Conservation (phyloP, 2,888 invertebrate genomes). For the Eristalis intricaria region DNA sequence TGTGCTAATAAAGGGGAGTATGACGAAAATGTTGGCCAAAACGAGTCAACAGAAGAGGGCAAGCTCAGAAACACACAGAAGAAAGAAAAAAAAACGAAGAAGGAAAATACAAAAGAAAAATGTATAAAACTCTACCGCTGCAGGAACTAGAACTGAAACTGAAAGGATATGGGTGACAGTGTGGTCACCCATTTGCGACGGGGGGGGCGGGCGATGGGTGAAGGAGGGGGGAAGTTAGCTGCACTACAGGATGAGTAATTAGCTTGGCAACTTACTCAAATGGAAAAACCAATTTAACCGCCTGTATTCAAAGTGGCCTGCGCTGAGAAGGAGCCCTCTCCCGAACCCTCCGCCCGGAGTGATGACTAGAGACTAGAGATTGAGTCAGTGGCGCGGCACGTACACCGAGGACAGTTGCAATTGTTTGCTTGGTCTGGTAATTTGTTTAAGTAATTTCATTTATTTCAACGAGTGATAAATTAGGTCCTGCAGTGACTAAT, state of each 20-base stretch:
- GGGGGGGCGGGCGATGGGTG: not conserved
- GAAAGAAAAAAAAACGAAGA: conserved; percentile 21
- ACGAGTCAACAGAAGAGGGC: conserved; percentile 19
- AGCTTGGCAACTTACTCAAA: conserved; percentile 68
- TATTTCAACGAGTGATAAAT: conserved; percentile 69
- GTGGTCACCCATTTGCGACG: conserved; percentile 30
- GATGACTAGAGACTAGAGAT: conserved; percentile 33
- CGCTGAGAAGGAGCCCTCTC: conserved; percentile 3
- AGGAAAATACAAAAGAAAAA: conserved; percentile 15
- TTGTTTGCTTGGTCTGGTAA: conserved; percentile 68
- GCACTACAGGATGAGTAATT: conserved; percentile 67
- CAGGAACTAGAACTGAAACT: not conserved
- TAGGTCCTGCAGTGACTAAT: conserved; percentile 65
- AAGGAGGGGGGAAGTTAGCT: conserved; percentile 8
- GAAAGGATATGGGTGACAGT: conserved; percentile 27
- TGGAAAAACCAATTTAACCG: conserved; percentile 71
- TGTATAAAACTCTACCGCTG: not conserved
- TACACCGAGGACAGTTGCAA: conserved; percentile 46
- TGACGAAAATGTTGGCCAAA: conserved; percentile 41
- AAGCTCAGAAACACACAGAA: not conserved
- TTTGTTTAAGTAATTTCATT: conserved; percentile 72
- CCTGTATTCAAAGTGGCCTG: conserved; percentile 67
- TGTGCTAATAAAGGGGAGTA: conserved; percentile 61
- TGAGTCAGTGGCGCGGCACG: not conserved
- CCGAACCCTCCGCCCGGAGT: conserved; percentile 15